These are phyloP conservation scores for Temnothorax curvispinosus DNA, from an alignment of 1,140 invertebrate genomes.

Conservation along the genomic window DNA sequence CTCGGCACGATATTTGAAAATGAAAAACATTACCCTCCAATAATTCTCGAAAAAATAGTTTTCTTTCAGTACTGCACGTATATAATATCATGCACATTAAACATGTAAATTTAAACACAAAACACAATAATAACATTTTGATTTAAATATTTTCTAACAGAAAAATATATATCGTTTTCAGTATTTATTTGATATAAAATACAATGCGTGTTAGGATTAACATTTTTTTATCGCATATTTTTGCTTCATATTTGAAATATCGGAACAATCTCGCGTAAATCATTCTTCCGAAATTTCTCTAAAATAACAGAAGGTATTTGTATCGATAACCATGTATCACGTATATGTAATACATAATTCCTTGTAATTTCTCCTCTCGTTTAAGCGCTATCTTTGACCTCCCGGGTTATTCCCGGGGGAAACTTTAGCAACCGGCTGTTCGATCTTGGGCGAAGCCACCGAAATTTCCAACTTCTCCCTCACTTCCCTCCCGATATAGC, in stretches of 20 bases:
- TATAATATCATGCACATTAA: background rate
- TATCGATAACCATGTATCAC: background rate
- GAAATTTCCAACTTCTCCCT: constrained; percentile 33
- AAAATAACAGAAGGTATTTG: background rate
- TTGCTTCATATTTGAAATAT: constrained; percentile 8
- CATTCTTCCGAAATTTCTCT: background rate
- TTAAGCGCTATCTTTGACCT: background rate
- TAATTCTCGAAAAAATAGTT: background rate
- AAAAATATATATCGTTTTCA: background rate
- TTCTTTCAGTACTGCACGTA: background rate
- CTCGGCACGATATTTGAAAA: background rate
- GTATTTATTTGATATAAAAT: background rate
- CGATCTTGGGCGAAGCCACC: background rate
- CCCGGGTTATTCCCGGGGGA: background rate
- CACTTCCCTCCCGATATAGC: background rate
- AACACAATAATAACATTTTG: background rate
- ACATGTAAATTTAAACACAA: background rate
- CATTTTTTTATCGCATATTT: background rate
- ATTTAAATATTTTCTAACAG: background rate
- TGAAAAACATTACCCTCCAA: background rate
- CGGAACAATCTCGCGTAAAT: background rate
- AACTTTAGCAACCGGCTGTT: constrained; percentile 1
- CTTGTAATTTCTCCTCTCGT: constrained; percentile 19
- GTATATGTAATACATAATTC: background rate
- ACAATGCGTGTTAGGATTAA: background rate